A percentile compares a stretch with the other conserved stretches of the same genome.
These are phyloP conservation scores for Capitella teleta DNA, from an alignment of 1,140 invertebrate genomes.

Conservation along the genomic window DNA sequence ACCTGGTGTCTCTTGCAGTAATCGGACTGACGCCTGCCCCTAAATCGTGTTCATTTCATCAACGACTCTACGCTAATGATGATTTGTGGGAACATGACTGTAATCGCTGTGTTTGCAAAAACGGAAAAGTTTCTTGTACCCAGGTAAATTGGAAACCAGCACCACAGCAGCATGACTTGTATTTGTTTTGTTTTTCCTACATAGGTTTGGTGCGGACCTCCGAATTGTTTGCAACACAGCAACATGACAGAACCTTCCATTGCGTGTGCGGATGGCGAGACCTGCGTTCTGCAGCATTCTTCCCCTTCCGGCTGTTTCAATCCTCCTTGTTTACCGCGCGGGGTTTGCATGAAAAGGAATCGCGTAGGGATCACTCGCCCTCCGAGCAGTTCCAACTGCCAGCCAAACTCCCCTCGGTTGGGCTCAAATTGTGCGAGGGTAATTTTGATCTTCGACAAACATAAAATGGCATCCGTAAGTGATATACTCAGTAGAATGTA, in stretches of 20 bases:
- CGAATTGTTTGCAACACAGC: conserved; percentile 31
- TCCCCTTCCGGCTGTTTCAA: conserved; percentile 54
- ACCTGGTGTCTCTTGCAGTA: conserved; percentile 12
- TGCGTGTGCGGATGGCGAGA: conserved; percentile 23
- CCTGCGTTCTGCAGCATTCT: conserved; percentile 29
- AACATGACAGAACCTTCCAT: conserved; percentile 21
- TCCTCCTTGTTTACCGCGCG: conserved; percentile 62
- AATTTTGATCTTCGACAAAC: conserved; percentile 58
- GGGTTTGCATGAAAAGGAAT: conserved; percentile 58
- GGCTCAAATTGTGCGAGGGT: conserved; percentile 57
- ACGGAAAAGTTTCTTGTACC: conserved; percentile 64
- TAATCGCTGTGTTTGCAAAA: conserved; percentile 67
- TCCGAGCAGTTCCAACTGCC: neutral
- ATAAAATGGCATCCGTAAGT: conserved; percentile 41
- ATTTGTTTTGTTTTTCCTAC: neutral
- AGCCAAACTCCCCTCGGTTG: neutral
- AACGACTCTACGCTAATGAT: conserved; percentile 49
- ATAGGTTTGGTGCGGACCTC: conserved; percentile 39
- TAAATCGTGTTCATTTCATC: conserved; percentile 48
- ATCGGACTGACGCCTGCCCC: conserved; percentile 23
- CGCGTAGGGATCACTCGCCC: neutral
- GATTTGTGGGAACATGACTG: conserved; percentile 60
- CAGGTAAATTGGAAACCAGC: conserved; percentile 62
- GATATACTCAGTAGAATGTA: conserved; percentile 3
- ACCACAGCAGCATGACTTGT: conserved; percentile 21